These are phyloP conservation scores for Garrulus glandarius DNA, from an alignment of 2,797 vertebrate genomes.

Conservation along the genomic window DNA sequence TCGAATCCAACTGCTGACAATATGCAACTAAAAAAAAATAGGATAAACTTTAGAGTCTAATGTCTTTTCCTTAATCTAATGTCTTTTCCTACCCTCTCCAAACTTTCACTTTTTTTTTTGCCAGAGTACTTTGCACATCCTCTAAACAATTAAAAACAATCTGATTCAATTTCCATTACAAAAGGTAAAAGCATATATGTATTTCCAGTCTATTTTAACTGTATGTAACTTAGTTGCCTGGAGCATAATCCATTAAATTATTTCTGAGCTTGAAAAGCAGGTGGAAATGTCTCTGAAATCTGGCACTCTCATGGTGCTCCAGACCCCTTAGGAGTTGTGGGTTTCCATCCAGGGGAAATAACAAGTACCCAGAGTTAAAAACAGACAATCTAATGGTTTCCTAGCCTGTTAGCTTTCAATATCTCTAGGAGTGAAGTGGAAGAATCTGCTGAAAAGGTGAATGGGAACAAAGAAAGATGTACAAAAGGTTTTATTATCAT, in stretches of 20 bases:
- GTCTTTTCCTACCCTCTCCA: neutral
- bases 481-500: neutral
- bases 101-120: neutral
- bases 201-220: neutral
- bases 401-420: neutral
- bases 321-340: neutral
- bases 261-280: neutral
- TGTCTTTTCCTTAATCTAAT: neutral
- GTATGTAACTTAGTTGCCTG: neutral
- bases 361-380: neutral
- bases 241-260: neutral
- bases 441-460: neutral
- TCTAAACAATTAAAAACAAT: neutral
- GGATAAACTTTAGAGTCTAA: neutral
- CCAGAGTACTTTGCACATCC: neutral
- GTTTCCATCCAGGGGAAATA: neutral
- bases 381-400: neutral
- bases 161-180: neutral
- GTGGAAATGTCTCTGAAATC: neutral
- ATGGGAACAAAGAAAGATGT: neutral
- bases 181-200: neutral
- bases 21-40: neutral
- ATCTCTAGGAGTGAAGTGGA: neutral
- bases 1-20: neutral
- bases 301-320: neutral